Percentiles rank a stretch among this genome's conserved stretches.
Conservation (phyloP, 2,113 vertebrate species). For the Canis aureus region DNA sequence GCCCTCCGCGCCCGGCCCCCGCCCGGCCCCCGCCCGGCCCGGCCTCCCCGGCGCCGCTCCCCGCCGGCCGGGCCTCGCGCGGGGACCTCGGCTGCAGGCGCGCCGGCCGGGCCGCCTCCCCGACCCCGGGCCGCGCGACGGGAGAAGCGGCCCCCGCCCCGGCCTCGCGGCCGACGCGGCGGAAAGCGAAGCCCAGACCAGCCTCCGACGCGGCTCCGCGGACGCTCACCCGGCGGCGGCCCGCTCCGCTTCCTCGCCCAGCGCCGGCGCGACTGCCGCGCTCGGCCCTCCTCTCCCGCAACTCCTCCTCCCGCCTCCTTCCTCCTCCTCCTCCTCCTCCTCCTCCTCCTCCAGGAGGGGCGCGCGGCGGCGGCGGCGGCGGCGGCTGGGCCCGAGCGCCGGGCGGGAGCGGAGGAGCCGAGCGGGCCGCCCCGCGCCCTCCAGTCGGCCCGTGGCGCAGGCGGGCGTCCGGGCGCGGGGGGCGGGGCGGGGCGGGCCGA, state of each 20-base stretch:
- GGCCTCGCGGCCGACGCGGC: background rate
- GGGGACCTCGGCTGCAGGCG: constrained; percentile 69
- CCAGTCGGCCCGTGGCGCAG: background rate
- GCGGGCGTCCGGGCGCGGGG: background rate
- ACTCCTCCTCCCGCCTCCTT: background rate
- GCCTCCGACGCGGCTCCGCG: constrained; percentile 53
- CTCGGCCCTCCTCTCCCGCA: background rate
- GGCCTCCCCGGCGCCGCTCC: constrained; percentile 47
- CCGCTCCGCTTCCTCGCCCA: background rate
- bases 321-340: background rate
- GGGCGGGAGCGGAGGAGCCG: background rate
- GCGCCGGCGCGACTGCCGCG: background rate
- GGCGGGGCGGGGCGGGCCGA: background rate
- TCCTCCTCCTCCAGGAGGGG: background rate
- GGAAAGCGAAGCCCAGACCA: background rate
- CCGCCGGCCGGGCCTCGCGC: constrained; percentile 46
- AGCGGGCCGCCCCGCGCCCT: constrained; percentile 1
- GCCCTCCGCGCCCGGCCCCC: background rate
- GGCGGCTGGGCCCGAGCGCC: background rate
- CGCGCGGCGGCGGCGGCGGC: background rate
- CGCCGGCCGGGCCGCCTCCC: background rate
- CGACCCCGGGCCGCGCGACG: background rate
- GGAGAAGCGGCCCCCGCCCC: background rate
- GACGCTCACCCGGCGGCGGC: constrained; percentile 43
- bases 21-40: background rate